Evolutionary conservation across 2,888 invertebrate species (phyloP).

Genomic region (Metacarcinus magister): DNA sequence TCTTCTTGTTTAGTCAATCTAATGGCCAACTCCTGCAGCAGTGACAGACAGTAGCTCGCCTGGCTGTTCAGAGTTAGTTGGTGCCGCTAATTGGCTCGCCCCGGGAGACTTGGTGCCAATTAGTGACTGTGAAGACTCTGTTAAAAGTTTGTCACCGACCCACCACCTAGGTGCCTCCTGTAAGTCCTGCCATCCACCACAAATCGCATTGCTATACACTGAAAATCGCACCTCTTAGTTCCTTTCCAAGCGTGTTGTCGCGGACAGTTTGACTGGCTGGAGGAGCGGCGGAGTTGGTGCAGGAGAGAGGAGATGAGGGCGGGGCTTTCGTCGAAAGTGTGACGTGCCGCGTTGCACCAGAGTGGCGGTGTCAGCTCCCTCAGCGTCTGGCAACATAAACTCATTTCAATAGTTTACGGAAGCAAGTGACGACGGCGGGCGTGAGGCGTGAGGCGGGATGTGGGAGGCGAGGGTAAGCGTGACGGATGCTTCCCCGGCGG

Average conservation of each 20-base stretch:
- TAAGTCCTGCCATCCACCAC: neutral
- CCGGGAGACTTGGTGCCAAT: neutral
- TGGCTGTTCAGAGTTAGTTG: neutral
- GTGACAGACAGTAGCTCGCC: neutral
- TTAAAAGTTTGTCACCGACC: conserved; percentile 20
- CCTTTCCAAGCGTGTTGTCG: neutral
- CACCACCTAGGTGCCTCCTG: neutral
- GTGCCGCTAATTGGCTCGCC: neutral
- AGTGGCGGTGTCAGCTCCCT: neutral
- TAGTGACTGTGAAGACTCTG: conserved; percentile 22
- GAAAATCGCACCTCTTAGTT: neutral
- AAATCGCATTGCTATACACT: neutral
- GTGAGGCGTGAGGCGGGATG: neutral
- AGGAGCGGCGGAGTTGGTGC: neutral
- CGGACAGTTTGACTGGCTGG: neutral
- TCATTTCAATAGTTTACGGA: conserved; percentile 16
- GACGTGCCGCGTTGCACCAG: neutral
- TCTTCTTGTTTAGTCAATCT: neutral
- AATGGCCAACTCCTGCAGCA: neutral
- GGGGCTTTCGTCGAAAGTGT: neutral
- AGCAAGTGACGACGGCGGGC: neutral
- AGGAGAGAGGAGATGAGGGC: neutral
- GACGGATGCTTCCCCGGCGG: neutral
- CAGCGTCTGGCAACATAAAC: neutral
- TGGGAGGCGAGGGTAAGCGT: neutral